Evolutionary conservation across 2,888 invertebrate genomes (phyloP).

Genomic region (Achlya flavicornis): DNA sequence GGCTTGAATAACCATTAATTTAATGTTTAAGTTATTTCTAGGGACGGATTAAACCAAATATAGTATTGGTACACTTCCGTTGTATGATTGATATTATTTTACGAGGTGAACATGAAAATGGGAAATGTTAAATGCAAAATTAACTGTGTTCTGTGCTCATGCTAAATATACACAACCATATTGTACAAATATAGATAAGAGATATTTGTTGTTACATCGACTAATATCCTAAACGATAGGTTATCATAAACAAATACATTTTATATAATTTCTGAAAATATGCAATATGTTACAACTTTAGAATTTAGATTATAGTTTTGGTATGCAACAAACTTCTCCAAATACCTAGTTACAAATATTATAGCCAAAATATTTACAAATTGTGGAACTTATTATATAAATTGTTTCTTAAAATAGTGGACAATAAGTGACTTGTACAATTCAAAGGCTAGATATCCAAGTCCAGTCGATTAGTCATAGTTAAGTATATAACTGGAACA

Average conservation of each 20-base stretch:
- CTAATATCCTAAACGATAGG: slow-evolving; percentile 45
- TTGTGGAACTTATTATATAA: slow-evolving; percentile 46
- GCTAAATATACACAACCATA: slow-evolving; percentile 66
- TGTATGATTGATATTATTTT: slow-evolving; percentile 29
- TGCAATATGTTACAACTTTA: slow-evolving; percentile 50
- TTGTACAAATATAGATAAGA: slow-evolving; percentile 49
- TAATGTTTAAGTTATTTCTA: slow-evolving; percentile 47
- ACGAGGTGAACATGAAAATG: slow-evolving; percentile 24
- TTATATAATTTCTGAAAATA: slow-evolving; percentile 59
- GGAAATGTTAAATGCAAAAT: slow-evolving; percentile 63
- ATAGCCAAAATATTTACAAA: slow-evolving; percentile 60
- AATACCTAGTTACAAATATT: slow-evolving; percentile 48
- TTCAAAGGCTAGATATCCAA: slow-evolving; percentile 53
- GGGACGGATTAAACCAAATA: slow-evolving; percentile 75
- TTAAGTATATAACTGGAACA: slow-evolving; percentile 13
- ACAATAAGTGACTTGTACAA: slow-evolving; percentile 62
- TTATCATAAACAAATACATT: slow-evolving; percentile 38
- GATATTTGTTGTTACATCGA: slow-evolving; percentile 24
- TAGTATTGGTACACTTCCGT: slow-evolving; percentile 41
- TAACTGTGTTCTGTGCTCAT: slow-evolving; percentile 52
- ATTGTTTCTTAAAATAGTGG: slow-evolving; percentile 61
- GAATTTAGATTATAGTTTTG: slow-evolving; percentile 61
- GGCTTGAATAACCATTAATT: slow-evolving; percentile 20
- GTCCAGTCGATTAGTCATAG: slow-evolving; percentile 23
- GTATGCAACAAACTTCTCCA: slow-evolving; percentile 52